Percentiles rank a stretch among this genome's conserved stretches.
Evolutionary conservation across 1,140 invertebrate species (phyloP).

Genomic region (Atta texana): DNA sequence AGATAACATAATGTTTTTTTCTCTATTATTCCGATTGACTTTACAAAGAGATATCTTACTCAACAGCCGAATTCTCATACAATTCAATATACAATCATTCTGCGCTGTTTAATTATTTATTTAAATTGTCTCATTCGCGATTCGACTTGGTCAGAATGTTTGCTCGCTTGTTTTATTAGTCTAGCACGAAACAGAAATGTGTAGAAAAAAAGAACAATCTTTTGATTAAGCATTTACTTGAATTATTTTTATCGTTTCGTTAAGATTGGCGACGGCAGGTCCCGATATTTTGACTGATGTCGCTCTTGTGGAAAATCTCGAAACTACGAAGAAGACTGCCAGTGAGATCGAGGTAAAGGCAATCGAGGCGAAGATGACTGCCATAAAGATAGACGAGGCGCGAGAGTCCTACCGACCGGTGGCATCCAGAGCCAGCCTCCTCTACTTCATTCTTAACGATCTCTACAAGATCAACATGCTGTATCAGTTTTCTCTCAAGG

Average conservation of each 20-base stretch:
- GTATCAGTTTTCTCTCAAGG: conserved; percentile 98
- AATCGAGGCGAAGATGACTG: conserved; percentile 93
- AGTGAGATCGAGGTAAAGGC: conserved; percentile 96
- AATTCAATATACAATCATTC: neutral
- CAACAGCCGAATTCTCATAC: neutral
- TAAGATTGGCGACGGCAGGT: conserved; percentile 93
- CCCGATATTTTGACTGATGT: conserved; percentile 96
- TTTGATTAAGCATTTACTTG: neutral
- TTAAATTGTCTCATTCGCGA: neutral
- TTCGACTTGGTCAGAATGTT: neutral
- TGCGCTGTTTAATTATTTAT: neutral
- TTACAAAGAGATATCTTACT: neutral
- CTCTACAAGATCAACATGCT: conserved; percentile 97
- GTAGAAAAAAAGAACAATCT: neutral
- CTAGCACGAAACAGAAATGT: neutral
- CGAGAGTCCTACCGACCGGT: conserved; percentile 95
- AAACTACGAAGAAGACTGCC: conserved; percentile 97
- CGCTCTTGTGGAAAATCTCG: conserved; percentile 96
- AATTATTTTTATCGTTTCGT: neutral
- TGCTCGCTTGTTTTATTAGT: neutral
- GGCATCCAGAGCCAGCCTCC: conserved; percentile 93
- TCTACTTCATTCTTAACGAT: conserved; percentile 98
- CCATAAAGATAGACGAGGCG: conserved; percentile 95
- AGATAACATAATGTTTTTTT: neutral
- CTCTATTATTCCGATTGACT: neutral